Evolutionary conservation across 2,797 vertebrate genomes (phyloP).

Genomic region (Luscinia megarhynchos): DNA sequence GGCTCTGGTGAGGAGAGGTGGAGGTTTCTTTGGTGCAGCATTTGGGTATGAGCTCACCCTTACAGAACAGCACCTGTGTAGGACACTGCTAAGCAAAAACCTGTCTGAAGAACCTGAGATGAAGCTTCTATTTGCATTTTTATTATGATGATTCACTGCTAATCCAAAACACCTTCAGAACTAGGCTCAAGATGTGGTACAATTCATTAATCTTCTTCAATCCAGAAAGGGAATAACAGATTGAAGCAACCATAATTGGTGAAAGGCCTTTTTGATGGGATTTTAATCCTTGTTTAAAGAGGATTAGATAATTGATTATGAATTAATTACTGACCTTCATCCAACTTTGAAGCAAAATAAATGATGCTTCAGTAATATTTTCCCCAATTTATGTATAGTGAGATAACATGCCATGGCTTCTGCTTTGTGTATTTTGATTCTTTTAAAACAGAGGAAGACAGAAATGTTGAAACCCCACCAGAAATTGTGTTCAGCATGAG

Average conservation of each 20-base stretch:
- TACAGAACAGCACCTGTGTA: neutral
- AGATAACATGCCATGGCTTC: neutral
- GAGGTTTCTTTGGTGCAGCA: neutral
- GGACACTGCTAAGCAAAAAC: neutral
- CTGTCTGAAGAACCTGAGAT: neutral
- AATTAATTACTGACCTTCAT: neutral
- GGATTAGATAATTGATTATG: neutral
- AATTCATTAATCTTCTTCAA: neutral
- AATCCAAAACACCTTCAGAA: constrained; percentile 12
- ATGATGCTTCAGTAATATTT: neutral
- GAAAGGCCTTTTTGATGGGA: neutral
- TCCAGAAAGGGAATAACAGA: neutral
- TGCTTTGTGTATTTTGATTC: neutral
- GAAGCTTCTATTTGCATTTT: neutral
- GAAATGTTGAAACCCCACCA: neutral
- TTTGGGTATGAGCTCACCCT: neutral
- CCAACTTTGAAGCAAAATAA: neutral
- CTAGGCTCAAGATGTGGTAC: neutral
- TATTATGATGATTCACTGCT: neutral
- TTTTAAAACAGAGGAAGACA: neutral
- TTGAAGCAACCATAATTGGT: neutral
- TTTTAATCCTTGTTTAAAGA: neutral
- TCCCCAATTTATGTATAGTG: neutral
- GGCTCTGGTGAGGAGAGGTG: neutral
- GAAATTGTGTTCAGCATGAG: neutral